These are phyloP conservation scores for Agriopis leucophaearia DNA, from an alignment of 2,888 invertebrate species.

Conservation along the genomic window DNA sequence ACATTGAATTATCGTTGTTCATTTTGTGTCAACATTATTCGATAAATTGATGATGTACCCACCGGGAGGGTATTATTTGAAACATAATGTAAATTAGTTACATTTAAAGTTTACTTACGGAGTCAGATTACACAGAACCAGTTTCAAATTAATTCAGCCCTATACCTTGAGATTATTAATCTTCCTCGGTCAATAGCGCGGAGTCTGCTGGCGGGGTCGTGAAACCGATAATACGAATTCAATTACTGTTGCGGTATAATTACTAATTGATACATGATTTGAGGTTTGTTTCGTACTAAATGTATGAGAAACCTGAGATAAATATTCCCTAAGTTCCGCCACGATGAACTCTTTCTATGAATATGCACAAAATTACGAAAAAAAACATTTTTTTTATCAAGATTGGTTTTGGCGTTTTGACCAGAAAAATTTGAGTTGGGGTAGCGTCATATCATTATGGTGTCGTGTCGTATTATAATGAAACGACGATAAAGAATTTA, in stretches of 20 bases:
- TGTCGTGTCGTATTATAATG: no score
- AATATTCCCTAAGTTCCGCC: no score
- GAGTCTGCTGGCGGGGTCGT: conserved; percentile 3
- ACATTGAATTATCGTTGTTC: conserved; percentile 17
- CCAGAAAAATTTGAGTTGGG: no score
- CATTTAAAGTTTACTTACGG: conserved; percentile 21
- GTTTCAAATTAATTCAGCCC: conserved; percentile 18
- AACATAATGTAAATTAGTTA: conserved; percentile 27
- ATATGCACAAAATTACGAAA: no score
- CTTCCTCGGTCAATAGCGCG: conserved; percentile 24
- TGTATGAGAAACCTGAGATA: neutral
- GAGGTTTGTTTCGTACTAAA: neutral
- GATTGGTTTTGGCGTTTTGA: no score
- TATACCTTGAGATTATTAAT: conserved; percentile 19
- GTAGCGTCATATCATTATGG: no score
- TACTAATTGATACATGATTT: conserved; percentile 1
- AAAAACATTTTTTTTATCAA: no score
- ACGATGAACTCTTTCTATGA: no score
- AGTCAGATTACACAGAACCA: conserved; percentile 16
- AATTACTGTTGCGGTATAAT: neutral
- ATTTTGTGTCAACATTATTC: conserved; percentile 30
- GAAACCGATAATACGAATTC: conserved; percentile 8
- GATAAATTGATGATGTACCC: conserved; percentile 23
- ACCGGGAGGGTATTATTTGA: conserved; percentile 22
- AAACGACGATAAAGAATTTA: no score